Conservation (phyloP, 1,140 invertebrate species). For the Rhyzopertha dominica region DNA sequence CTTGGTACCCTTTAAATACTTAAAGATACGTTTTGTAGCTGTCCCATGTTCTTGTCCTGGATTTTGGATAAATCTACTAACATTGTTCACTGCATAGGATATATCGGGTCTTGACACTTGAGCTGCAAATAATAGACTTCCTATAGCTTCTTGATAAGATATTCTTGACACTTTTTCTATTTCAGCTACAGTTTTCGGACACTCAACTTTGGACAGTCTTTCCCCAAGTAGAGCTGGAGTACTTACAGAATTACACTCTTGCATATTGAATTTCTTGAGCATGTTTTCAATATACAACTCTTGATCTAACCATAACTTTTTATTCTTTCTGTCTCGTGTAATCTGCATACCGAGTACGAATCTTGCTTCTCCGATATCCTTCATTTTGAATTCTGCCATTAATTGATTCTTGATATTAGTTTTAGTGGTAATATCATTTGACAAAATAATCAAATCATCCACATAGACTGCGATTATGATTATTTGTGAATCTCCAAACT, state of each 20-base stretch:
- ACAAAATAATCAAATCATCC: slow-evolving; percentile 33
- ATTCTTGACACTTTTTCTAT: no score
- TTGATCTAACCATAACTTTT: slow-evolving; percentile 20
- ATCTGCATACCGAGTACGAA: slow-evolving; percentile 28
- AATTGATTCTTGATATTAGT: slow-evolving; percentile 19
- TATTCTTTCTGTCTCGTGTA: slow-evolving; percentile 14
- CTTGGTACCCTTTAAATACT: slow-evolving; percentile 42
- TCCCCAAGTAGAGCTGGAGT: slow-evolving; percentile 12
- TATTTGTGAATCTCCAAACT: slow-evolving; percentile 14
- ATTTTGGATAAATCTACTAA: slow-evolving; percentile 31
- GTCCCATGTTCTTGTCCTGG: slow-evolving; percentile 33
- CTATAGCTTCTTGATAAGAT: slow-evolving; percentile 38
- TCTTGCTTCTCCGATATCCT: slow-evolving; percentile 25
- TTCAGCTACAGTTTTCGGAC: no score
- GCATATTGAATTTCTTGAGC: slow-evolving; percentile 35
- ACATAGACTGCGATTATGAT: slow-evolving; percentile 31
- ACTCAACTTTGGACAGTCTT: no score
- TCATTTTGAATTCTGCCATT: slow-evolving; percentile 24
- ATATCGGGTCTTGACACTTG: slow-evolving; percentile 32
- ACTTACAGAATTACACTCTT: slow-evolving; percentile 17
- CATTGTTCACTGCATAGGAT: slow-evolving; percentile 27
- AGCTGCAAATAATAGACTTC: slow-evolving; percentile 29
- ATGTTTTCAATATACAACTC: slow-evolving; percentile 25
- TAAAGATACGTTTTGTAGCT: slow-evolving; percentile 40
- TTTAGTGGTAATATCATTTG: slow-evolving; percentile 19